Percentiles rank a stretch among this genome's conserved stretches.
Evolutionary conservation across 1,140 invertebrate species (phyloP).

Genomic region (Caerostris extrusa): DNA sequence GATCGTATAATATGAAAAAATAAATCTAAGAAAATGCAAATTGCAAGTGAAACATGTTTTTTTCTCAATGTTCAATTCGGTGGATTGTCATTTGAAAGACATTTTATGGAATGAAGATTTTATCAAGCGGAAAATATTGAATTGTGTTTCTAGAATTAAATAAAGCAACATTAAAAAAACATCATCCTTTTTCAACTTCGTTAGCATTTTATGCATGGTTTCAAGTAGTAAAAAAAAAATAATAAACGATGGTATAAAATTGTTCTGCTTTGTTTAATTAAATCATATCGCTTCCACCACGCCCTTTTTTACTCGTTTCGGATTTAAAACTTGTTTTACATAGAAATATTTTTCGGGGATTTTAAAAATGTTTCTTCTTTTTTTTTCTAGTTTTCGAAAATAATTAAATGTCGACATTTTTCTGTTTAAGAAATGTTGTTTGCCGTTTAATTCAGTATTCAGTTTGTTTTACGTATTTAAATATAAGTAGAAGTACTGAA

Average conservation of each 20-base stretch:
- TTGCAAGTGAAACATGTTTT: constrained; percentile 7
- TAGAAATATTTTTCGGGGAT: neutral
- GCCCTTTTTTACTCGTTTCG: too few species aligned
- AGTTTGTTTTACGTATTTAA: too few species aligned
- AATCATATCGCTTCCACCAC: neutral
- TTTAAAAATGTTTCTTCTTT: neutral
- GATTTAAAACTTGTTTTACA: neutral
- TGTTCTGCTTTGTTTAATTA: neutral
- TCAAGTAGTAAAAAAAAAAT: too few species aligned
- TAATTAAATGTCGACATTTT: too few species aligned
- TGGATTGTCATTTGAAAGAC: constrained; percentile 23
- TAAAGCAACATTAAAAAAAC: neutral
- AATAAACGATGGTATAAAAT: neutral
- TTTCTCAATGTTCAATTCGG: neutral
- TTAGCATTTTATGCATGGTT: constrained; percentile 22
- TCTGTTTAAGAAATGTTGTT: too few species aligned
- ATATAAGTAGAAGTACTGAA: too few species aligned
- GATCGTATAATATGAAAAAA: neutral
- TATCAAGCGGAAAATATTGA: constrained; percentile 54
- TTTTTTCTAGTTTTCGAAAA: too few species aligned
- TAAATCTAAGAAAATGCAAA: neutral
- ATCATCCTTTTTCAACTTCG: neutral
- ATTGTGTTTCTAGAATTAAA: constrained; percentile 22
- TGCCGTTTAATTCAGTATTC: too few species aligned
- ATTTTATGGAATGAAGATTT: constrained; percentile 41